Evolutionary conservation across 2,797 vertebrate species (phyloP).

Genomic region (Chrosomus eos): DNA sequence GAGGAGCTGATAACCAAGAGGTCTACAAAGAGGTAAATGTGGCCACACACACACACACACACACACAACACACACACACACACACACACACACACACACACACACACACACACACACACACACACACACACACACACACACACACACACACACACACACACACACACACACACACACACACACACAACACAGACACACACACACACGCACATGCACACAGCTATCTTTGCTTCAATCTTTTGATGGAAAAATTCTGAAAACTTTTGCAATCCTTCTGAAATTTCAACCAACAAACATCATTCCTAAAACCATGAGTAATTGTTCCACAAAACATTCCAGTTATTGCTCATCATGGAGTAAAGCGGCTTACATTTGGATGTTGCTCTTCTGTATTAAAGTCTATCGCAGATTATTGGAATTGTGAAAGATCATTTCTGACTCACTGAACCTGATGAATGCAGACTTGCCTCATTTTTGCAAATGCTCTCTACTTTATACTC

Average conservation of each 20-base stretch:
- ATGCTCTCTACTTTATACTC: constrained; percentile 5
- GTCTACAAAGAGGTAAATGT: neutral
- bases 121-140: no score
- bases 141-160: no score
- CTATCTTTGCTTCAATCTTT: neutral
- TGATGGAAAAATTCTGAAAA: neutral
- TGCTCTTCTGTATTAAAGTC: constrained; percentile 27
- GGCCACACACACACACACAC: neutral
- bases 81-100: no score
- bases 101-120: no score
- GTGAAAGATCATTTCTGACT: constrained; percentile 36
- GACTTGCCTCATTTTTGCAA: constrained; percentile 20
- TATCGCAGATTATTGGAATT: constrained; percentile 18
- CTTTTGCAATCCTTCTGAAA: neutral
- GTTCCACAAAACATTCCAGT: neutral
- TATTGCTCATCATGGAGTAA: neutral
- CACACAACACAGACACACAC: neutral
- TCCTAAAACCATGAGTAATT: neutral
- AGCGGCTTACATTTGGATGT: constrained; percentile 13
- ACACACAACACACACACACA: no score
- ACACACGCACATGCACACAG: neutral
- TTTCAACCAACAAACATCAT: neutral
- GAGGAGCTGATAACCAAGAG: constrained; percentile 2
- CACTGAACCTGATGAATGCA: constrained; percentile 39
- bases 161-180: no score